phyloP scores from a whole-genome alignment of 2,113 vertebrate species.

The Microcebus griseorufus region DNA sequence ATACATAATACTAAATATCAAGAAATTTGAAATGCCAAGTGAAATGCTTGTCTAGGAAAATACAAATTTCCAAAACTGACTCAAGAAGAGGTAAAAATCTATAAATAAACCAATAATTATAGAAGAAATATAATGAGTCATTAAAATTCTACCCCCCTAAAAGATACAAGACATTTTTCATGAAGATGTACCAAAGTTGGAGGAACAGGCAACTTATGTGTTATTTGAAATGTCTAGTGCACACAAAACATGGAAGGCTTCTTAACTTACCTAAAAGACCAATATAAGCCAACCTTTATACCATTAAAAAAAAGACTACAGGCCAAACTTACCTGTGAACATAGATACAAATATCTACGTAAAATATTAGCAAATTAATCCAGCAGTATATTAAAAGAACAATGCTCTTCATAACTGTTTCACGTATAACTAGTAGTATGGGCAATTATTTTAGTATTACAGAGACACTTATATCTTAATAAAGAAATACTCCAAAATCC shows the following conservation, averaged over 20 bases:
- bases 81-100: neutral
- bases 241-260: neutral
- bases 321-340: neutral
- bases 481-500: neutral
- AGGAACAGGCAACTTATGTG: neutral
- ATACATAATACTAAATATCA: neutral
- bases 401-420: neutral
- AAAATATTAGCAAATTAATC: conserved; percentile 17
- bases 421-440: neutral
- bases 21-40: neutral
- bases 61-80: neutral
- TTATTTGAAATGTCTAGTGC: neutral
- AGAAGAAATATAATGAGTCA: neutral
- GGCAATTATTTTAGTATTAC: neutral
- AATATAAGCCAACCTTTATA: neutral
- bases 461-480: neutral
- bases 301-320: neutral
- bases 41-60: neutral
- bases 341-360: neutral
- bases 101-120: neutral
- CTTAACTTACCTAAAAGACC: neutral
- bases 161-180: neutral
- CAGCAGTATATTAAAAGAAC: neutral
- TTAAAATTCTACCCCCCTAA: neutral
- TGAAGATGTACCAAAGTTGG: neutral